Base-by-base conservation (phyloP, 2,797 vertebrate species). In the Brotula barbata region DNA sequence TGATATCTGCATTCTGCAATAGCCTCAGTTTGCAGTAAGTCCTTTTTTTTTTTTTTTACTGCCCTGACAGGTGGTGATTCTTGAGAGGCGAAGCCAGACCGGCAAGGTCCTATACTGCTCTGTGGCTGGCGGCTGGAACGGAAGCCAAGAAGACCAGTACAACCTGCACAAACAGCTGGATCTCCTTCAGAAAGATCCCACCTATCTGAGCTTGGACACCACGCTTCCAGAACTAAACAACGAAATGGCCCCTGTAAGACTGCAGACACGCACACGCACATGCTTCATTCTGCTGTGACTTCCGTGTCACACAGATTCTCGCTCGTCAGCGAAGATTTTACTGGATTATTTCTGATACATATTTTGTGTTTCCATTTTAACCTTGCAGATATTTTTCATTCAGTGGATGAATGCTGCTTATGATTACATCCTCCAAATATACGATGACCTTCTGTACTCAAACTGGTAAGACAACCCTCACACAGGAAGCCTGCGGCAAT, bases 221-320 rank as follows among this genome's bases (percentile, higher is more conserved):
- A 90, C 93, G 14, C 89, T 99, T 68, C 89, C 92, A 0, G 95
- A 97, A 40, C 86, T 99, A 59, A 95, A 92, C 0, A 96, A 99
- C 0, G 97, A 98, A 74, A 92, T 96, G 3, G 95, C 95, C 3
- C 94, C 96, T 0, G 96, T 98, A 85, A 93, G 95, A 1, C 59
- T 5, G 17, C 47, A 6, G 5, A 58, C 34, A 13, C 22, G 12
- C 58, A 36, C 20, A 39, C 14, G 3, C 37, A n/a, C 37, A 39
- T n/a, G 8, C 34, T 5, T n/a, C n/a, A n/a, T n/a, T n/a, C n/a
- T n/a, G n/a, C n/a, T 36, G 12, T 7, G 25, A 28, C 7, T 28
- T 3, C 25, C 3, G 7, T 4, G 25, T 7, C 12, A 39, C 37
- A 39, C 13, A 39, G 37, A 15, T 28, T 4, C 7, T 3, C 7